phyloP scores from a whole-genome alignment of 2,797 vertebrate species.

The Epinephelus malabaricus region DNA sequence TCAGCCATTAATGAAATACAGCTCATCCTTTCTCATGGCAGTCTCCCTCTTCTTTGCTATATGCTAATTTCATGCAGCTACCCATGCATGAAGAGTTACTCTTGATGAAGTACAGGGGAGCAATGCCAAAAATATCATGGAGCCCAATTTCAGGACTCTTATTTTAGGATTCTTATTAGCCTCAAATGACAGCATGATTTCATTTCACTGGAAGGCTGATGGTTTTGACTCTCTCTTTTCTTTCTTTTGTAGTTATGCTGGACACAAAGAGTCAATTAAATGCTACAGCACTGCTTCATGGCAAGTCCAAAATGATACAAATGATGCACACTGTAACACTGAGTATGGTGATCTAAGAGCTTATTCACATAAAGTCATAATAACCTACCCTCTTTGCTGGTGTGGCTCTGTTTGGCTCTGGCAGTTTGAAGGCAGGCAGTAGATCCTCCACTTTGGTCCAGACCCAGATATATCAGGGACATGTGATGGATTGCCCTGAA shows the following conservation, averaged over 20 bases:
- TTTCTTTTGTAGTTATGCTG: slow-evolving; percentile 13
- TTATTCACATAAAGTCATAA: slow-evolving; percentile 2
- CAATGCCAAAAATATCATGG: slow-evolving; percentile 63
- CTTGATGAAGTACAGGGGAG: slow-evolving; percentile 54
- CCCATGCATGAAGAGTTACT: slow-evolving; percentile 55
- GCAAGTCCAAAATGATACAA: slow-evolving; percentile 1
- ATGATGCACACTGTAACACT: not conserved
- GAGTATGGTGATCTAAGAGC: not conserved
- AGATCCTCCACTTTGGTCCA: not conserved
- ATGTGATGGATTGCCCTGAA: not conserved
- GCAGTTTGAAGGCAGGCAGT: not conserved
- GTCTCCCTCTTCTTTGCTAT: slow-evolving; percentile 37
- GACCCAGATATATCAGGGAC: not conserved
- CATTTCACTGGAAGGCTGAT: slow-evolving; percentile 32
- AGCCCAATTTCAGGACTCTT: slow-evolving; percentile 48
- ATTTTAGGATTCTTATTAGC: slow-evolving; percentile 49
- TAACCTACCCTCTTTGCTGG: not conserved
- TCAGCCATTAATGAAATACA: slow-evolving; percentile 50
- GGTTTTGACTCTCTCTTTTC: slow-evolving; percentile 26
- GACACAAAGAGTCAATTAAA: slow-evolving; percentile 25
- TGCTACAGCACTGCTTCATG: not conserved
- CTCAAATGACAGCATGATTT: slow-evolving; percentile 50
- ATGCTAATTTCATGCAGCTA: slow-evolving; percentile 66
- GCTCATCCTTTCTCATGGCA: slow-evolving; percentile 39
- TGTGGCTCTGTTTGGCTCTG: not conserved